These are phyloP conservation scores for Callipepla squamata DNA, from an alignment of 2,113 vertebrate species.

Conservation along the genomic window DNA sequence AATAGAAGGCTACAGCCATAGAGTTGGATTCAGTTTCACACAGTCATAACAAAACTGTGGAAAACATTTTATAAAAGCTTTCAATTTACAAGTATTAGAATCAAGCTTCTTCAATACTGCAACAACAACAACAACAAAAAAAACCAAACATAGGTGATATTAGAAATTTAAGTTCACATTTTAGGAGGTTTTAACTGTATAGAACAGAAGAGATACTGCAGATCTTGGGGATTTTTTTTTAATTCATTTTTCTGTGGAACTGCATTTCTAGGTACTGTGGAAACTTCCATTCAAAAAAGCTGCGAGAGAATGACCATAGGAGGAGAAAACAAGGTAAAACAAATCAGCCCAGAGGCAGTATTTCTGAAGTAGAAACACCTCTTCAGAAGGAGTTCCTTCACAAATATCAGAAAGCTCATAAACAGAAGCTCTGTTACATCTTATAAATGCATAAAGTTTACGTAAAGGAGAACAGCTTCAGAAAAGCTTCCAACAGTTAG, in stretches of 20 bases:
- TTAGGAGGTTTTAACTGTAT: not conserved
- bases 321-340: not conserved
- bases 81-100: not conserved
- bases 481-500: not conserved
- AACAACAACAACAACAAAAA: not conserved
- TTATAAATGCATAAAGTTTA: not conserved
- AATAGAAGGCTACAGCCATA: not conserved
- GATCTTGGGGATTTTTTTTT: too few species aligned
- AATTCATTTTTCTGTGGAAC: not conserved
- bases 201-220: not conserved
- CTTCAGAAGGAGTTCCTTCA: not conserved
- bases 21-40: not conserved
- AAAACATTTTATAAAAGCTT: not conserved
- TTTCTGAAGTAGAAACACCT: not conserved
- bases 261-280: not conserved
- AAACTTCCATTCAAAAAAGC: not conserved
- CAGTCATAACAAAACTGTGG: not conserved
- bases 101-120: not conserved
- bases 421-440: not conserved
- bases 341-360: not conserved
- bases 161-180: not conserved
- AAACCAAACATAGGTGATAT: too few species aligned
- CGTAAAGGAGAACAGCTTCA: not conserved
- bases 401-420: not conserved
- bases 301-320: not conserved